Evolutionary conservation across 2,888 invertebrate species (phyloP).

Genomic region (Octonoba sinensis): DNA sequence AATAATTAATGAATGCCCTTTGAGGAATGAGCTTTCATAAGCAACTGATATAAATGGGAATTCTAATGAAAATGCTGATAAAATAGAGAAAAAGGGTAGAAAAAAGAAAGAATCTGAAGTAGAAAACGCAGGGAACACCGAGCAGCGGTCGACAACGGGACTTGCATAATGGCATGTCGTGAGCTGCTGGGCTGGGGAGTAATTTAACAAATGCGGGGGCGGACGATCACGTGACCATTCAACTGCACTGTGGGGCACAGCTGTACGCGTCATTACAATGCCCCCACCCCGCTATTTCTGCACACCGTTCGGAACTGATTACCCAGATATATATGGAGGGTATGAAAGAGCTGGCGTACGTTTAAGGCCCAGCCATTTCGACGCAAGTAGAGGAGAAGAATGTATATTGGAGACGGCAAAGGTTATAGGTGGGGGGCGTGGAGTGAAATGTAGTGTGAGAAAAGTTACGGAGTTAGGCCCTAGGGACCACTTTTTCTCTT

Average conservation of each 20-base stretch:
- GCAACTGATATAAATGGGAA: too few relatives aligned
- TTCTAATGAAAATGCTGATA: too few relatives aligned
- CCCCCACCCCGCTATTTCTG: constrained; percentile 8
- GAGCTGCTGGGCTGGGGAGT: constrained; percentile 43
- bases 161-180: constrained; percentile 59
- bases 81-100: too few relatives aligned
- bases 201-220: constrained; percentile 55
- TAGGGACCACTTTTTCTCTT: neutral
- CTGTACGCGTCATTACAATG: constrained; percentile 61
- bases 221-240: constrained; percentile 49
- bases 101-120: too few relatives aligned
- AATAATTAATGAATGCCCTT: too few relatives aligned
- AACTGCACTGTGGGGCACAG: constrained; percentile 57
- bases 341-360: constrained; percentile 30
- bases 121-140: too few relatives aligned
- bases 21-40: too few relatives aligned
- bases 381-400: constrained; percentile 1
- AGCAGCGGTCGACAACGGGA: too few relatives aligned
- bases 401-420: constrained; percentile 1
- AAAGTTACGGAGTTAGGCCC: neutral
- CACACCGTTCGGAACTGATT: constrained; percentile 32
- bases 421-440: constrained; percentile 7
- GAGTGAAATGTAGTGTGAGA: constrained; percentile 5
- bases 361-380: constrained; percentile 21
- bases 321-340: constrained; percentile 47